phyloP scores from a whole-genome alignment of 2,888 invertebrate species.

The Lasioglossum figueresi region DNA sequence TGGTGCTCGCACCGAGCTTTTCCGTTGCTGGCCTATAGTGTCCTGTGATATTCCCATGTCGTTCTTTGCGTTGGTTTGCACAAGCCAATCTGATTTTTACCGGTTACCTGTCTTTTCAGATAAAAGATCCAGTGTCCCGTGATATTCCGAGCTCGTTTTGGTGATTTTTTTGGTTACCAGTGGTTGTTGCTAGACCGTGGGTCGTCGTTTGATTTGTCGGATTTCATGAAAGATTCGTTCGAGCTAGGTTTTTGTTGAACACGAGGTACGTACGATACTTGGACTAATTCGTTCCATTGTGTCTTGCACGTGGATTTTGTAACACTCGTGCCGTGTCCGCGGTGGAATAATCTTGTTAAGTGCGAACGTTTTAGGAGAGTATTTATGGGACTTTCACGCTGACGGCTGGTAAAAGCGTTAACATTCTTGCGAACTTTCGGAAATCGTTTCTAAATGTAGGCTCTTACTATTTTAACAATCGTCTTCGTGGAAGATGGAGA shows the following conservation, averaged over 20 bases:
- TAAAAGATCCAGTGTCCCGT: neutral
- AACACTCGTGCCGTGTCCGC: neutral
- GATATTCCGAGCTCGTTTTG: neutral
- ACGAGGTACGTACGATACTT: neutral
- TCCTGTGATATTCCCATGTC: neutral
- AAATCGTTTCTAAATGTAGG: neutral
- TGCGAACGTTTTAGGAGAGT: neutral
- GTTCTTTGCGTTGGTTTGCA: neutral
- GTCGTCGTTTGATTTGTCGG: neutral
- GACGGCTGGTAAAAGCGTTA: neutral
- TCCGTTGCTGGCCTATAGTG: neutral
- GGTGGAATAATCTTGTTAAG: neutral
- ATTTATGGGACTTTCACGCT: neutral
- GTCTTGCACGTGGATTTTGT: neutral
- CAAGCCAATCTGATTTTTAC: neutral
- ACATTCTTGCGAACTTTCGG: conserved; percentile 1
- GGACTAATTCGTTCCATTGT: neutral
- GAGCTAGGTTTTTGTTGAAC: neutral
- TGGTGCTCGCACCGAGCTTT: neutral
- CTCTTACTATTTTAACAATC: neutral
- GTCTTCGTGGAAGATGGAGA: neutral
- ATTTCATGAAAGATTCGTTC: neutral
- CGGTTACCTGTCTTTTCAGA: neutral
- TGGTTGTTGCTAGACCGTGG: neutral
- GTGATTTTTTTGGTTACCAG: neutral